These are phyloP conservation scores for Caenorhabditis japonica DNA, from an alignment of 2,888 invertebrate species.

Conservation along the genomic window DNA sequence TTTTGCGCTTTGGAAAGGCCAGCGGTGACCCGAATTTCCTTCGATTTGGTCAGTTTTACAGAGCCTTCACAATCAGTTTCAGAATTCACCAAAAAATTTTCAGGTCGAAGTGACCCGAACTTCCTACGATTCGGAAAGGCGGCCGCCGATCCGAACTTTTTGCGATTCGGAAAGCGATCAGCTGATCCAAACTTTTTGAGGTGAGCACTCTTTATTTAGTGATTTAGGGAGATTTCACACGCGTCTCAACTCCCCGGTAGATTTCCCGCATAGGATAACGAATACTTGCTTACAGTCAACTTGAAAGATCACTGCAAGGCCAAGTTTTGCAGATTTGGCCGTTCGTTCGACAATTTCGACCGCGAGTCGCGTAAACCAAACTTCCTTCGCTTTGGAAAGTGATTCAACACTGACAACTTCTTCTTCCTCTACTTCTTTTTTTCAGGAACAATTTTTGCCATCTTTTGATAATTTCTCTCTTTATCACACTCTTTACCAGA, in stretches of 20 bases:
- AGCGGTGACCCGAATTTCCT: slow-evolving; percentile 74
- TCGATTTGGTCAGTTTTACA: slow-evolving; percentile 60
- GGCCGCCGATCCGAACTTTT: slow-evolving; percentile 74
- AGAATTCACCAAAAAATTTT: slow-evolving; percentile 4
- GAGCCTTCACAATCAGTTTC: background rate
- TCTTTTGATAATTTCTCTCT: too few species aligned
- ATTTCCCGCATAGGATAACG: background rate
- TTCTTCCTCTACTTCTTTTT: too few species aligned
- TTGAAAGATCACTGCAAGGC: slow-evolving; percentile 9
- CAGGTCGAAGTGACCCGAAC: slow-evolving; percentile 69
- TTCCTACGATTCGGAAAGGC: slow-evolving; percentile 73
- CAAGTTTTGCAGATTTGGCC: slow-evolving; percentile 61
- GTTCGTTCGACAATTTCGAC: slow-evolving; percentile 63
- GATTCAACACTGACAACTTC: slow-evolving; percentile 14
- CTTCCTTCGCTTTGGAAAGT: slow-evolving; percentile 74
- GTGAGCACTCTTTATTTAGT: slow-evolving; percentile 1
- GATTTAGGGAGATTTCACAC: background rate
- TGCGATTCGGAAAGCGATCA: slow-evolving; percentile 73
- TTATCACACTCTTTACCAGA: slow-evolving; percentile 4
- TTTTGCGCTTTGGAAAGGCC: slow-evolving; percentile 75
- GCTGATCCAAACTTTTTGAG: slow-evolving; percentile 73
- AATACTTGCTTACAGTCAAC: background rate
- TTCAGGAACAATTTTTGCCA: slow-evolving; percentile 38
- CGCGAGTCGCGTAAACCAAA: slow-evolving; percentile 72
- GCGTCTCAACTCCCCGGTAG: background rate